These are phyloP conservation scores for Bibio marci DNA, from an alignment of 2,888 invertebrate species.

Conservation along the genomic window DNA sequence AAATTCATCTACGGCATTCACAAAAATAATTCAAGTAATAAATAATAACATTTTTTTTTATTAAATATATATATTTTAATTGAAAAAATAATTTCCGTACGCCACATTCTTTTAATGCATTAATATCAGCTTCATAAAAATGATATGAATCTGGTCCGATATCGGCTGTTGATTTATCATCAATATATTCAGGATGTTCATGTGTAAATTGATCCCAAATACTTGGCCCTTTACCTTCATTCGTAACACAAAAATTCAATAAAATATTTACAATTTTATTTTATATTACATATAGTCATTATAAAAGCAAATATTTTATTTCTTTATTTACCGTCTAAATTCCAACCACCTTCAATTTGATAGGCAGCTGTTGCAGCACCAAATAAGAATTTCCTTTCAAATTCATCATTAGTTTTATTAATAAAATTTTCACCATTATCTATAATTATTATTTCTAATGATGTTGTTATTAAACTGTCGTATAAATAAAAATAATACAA, in stretches of 20 bases:
- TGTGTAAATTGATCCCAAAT: conserved; percentile 32
- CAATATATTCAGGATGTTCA: conserved; percentile 22
- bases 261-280: too few species aligned
- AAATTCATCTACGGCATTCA: conserved; percentile 21
- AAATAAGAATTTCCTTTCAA: too few species aligned
- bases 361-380: conserved; percentile 31
- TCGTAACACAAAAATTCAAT: too few species aligned
- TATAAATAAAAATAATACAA: too few species aligned
- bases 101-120: conserved; percentile 33
- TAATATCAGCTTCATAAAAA: conserved; percentile 37
- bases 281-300: too few species aligned
- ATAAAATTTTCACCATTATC: too few species aligned
- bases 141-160: conserved; percentile 43
- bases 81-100: conserved; percentile 19
- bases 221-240: conserved; percentile 32
- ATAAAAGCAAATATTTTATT: too few species aligned
- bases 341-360: conserved; percentile 47
- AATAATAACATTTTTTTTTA: too few species aligned
- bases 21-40: too few species aligned
- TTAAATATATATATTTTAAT: too few species aligned
- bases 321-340: conserved; percentile 30
- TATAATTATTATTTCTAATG: too few species aligned
- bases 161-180: conserved; percentile 34
- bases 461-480: too few species aligned
- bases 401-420: background rate